Evolutionary conservation across 1,140 invertebrate genomes (phyloP), one percentile per base, ranked within the genome.

Genomic region (Heliothis subflexa): DNA sequence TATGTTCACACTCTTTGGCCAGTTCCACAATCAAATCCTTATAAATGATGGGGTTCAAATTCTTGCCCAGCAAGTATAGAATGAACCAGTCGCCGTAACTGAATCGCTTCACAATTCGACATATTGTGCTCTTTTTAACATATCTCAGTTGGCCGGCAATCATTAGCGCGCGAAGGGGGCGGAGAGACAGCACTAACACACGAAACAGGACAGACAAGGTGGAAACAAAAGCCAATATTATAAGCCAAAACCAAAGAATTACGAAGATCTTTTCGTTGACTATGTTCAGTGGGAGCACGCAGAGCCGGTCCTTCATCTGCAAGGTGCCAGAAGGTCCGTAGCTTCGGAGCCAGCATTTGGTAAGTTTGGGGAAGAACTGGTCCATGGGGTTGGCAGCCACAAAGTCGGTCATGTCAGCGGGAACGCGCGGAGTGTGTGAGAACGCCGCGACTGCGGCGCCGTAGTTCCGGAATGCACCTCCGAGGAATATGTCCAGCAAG

Each of bases 201-300:
- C 95, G 94, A 86, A 97, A 97, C 1, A 97, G 79, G 1, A 98
- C 87, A 55, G 96, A 95, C 3, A 97, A 79, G 21, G 94, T 94
- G 1, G 97, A 96, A 9, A 97, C 70, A 18, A 96, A 83, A 13
- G 96, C 94, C 47, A 98, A 91, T 28, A 97, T 88, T 49, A 97
- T 95, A 68, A 98, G 96, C 97, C 97, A 98, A 88, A 98, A 96
- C 97, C 97, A 98, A 0, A 98, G 88, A 64, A 98, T 96, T 12
- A 97, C 95, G 84, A 97, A 98, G 64, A 98, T 96, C 88, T 98
- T 98, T 85, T 98, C 97, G 88, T 98, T 97, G 14, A 98, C 93
- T 78, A 97, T 96, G 85, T 98, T 98, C 11, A 98, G 85, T 0
- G 97, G 96, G 61, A 98, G 89, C 7, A 98, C 95, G 83, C 97